Percentiles rank a stretch among this genome's conserved stretches.
These are phyloP conservation scores for Holothuria glaberrima DNA, from an alignment of 35 echinoderm and acorn worm genomes.

Conservation along the genomic window DNA sequence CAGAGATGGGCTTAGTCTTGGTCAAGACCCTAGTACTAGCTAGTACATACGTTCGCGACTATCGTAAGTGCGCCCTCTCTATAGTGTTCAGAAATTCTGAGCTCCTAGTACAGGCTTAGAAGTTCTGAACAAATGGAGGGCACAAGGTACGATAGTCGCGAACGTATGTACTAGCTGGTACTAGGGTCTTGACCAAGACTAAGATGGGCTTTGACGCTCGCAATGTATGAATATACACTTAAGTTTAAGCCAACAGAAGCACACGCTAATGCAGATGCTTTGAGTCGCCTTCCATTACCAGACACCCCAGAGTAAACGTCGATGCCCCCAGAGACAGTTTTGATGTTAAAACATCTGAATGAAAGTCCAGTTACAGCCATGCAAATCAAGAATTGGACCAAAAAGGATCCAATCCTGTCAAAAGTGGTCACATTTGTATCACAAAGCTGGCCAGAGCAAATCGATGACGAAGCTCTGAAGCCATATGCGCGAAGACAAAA, in stretches of 20 bases:
- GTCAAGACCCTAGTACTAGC: too few relatives aligned
- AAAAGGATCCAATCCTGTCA: conserved; percentile 22
- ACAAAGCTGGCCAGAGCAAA: conserved; percentile 59
- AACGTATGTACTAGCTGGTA: too few relatives aligned
- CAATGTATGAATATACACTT: conserved; percentile 50
- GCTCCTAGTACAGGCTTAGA: too few relatives aligned
- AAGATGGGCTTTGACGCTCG: conserved; percentile 72
- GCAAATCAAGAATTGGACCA: background rate
- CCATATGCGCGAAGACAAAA: too few relatives aligned
- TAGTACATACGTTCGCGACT: too few relatives aligned
- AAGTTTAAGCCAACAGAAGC: conserved; percentile 20
- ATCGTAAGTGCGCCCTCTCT: too few relatives aligned
- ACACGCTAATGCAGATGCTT: conserved; percentile 63
- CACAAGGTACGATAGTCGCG: too few relatives aligned
- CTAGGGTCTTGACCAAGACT: too few relatives aligned
- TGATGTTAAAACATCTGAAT: conserved; percentile 31
- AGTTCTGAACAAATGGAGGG: too few relatives aligned
- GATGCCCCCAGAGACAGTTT: conserved; percentile 22
- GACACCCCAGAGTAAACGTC: background rate
- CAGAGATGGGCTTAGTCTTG: conserved; percentile 78
- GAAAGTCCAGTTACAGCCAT: conserved; percentile 32
- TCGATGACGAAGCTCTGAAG: background rate
- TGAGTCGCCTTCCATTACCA: conserved; percentile 66
- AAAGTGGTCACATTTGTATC: conserved; percentile 2
- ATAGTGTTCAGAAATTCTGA: too few relatives aligned